Conservation (phyloP, 2,888 invertebrate genomes). For the Ophioninae sp. region DNA sequence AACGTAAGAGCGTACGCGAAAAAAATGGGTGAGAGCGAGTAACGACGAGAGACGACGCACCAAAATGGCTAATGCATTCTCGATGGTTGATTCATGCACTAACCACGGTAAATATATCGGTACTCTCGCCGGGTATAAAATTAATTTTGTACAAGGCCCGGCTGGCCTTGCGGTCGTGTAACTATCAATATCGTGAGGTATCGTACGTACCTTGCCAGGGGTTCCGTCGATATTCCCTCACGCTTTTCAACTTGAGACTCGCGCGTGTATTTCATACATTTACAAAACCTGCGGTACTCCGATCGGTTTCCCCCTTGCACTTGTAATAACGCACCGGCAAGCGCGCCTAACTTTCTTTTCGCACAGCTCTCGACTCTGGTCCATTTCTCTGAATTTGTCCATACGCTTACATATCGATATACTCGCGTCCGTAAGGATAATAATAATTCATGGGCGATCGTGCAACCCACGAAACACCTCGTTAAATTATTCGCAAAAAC, state of each 20-base stretch:
- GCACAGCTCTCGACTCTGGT: slow-evolving; percentile 32
- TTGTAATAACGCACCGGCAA: slow-evolving; percentile 22
- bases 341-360: slow-evolving; percentile 53
- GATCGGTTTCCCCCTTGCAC: slow-evolving; percentile 42
- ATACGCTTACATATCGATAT: not conserved
- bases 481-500: slow-evolving; percentile 45
- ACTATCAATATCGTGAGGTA: slow-evolving; percentile 75
- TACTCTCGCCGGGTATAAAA: slow-evolving; percentile 77
- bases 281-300: slow-evolving; percentile 15
- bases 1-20: slow-evolving; percentile 31
- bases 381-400: slow-evolving; percentile 1
- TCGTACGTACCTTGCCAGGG: slow-evolving; percentile 47
- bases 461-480: slow-evolving; percentile 2
- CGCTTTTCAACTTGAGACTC: slow-evolving; percentile 45
- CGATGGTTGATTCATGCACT: slow-evolving; percentile 79
- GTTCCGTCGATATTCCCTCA: slow-evolving; percentile 30
- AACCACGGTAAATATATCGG: slow-evolving; percentile 74
- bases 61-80: slow-evolving; percentile 73
- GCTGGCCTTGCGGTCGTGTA: slow-evolving; percentile 77
- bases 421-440: not conserved
- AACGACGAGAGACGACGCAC: not conserved
- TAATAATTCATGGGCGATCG: not conserved
- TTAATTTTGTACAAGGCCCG: slow-evolving; percentile 77
- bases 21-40: slow-evolving; percentile 3
- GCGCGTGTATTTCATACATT: slow-evolving; percentile 15